Percentiles rank a stretch among this genome's conserved stretches.
Conservation (phyloP, 92 coral and sea anemone genomes). For the Scolanthus callimorphus region DNA sequence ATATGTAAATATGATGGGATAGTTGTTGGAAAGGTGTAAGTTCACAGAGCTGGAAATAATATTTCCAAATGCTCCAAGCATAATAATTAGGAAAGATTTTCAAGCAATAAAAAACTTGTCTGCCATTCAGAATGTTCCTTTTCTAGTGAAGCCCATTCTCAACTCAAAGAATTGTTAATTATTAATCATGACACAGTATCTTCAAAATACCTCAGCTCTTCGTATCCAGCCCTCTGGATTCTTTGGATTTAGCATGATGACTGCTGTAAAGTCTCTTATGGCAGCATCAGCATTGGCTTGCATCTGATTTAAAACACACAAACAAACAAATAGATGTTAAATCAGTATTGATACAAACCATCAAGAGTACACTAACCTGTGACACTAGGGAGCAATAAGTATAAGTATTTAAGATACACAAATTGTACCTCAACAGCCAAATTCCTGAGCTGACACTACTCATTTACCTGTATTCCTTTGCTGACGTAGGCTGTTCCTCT, state of each 20-base stretch:
- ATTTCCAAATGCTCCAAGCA: too few relatives aligned
- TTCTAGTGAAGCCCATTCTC: too few relatives aligned
- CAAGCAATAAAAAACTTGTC: too few relatives aligned
- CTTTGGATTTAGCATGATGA: constrained; percentile 66
- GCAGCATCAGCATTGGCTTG: constrained; percentile 81
- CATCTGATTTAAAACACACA: constrained; percentile 23
- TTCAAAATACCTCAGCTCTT: constrained; percentile 95
- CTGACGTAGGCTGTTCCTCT: constrained; percentile 83
- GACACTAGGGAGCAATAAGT: too few relatives aligned
- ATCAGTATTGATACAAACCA: background rate
- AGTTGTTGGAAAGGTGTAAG: too few relatives aligned
- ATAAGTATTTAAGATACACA: background rate
- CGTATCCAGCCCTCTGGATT: constrained; percentile 87
- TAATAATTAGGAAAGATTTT: too few relatives aligned
- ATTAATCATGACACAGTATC: too few relatives aligned
- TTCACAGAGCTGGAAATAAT: too few relatives aligned
- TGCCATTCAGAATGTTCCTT: too few relatives aligned
- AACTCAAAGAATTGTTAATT: too few relatives aligned
- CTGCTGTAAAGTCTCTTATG: constrained; percentile 67
- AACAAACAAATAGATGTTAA: background rate
- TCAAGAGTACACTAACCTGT: background rate
- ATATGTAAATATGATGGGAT: too few relatives aligned
- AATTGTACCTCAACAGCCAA: too few relatives aligned
- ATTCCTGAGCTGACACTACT: background rate
- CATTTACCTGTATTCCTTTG: constrained; percentile 72